These are phyloP conservation scores for Tachypleus tridentatus DNA, from an alignment of 1,140 invertebrate genomes.

Conservation along the genomic window DNA sequence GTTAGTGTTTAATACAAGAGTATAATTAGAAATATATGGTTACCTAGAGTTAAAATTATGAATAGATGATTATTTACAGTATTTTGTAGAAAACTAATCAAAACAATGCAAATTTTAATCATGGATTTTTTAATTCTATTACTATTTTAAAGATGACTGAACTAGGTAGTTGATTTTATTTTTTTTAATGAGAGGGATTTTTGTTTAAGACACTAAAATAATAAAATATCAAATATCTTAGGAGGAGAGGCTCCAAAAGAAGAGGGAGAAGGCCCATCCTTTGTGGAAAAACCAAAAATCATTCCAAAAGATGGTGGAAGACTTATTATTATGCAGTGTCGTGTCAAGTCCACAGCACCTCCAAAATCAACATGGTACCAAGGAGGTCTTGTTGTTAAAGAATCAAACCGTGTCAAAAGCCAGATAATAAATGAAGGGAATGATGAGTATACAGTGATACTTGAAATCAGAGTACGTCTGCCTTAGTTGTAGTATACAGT, in stretches of 20 bases:
- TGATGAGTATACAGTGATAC: constrained; percentile 75
- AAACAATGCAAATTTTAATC: too few species aligned
- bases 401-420: constrained; percentile 73
- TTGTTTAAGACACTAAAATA: too few species aligned
- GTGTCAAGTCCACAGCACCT: constrained; percentile 78
- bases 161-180: too few species aligned
- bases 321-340: constrained; percentile 89
- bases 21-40: too few species aligned
- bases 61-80: too few species aligned
- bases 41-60: too few species aligned
- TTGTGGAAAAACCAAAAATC: constrained; percentile 93
- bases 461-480: constrained; percentile 56
- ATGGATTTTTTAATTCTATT: too few species aligned
- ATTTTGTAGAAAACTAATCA: too few species aligned
- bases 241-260: constrained; percentile 33
- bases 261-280: constrained; percentile 71
- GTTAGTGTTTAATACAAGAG: too few species aligned
- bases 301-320: constrained; percentile 93
- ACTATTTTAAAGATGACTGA: too few species aligned
- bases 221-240: too few species aligned
- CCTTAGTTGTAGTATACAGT: constrained; percentile 47
- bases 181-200: too few species aligned
- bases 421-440: constrained; percentile 58
- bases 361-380: constrained; percentile 67
- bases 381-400: constrained; percentile 66